Conservation (phyloP, 2,888 invertebrate species). For the Papilio protenor region DNA sequence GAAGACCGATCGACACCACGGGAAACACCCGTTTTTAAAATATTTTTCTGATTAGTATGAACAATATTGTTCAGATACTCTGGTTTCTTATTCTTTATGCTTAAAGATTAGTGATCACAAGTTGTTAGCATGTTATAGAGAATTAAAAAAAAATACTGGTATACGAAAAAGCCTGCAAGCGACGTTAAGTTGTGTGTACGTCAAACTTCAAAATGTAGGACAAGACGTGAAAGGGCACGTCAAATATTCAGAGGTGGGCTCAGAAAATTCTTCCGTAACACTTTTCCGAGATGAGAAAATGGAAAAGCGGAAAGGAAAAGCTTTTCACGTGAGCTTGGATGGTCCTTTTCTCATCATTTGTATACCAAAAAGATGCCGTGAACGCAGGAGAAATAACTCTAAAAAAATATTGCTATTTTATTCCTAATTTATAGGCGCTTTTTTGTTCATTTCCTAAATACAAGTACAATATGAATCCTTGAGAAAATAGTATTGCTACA, state of each 20-base stretch:
- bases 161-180: neutral
- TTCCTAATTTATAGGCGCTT: neutral
- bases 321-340: slow-evolving; percentile 10
- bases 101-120: no score
- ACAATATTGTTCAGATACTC: no score
- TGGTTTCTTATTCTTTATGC: no score
- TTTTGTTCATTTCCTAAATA: neutral
- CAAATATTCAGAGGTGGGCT: slow-evolving; percentile 38
- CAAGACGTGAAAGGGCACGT: slow-evolving; percentile 36
- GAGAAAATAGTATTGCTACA: neutral
- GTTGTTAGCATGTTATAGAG: no score
- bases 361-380: slow-evolving; percentile 10
- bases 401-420: slow-evolving; percentile 4
- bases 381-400: neutral
- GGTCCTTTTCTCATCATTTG: slow-evolving; percentile 32
- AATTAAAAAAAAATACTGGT: no score
- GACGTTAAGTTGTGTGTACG: slow-evolving; percentile 2
- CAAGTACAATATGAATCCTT: neutral
- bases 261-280: slow-evolving; percentile 33
- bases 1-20: no score
- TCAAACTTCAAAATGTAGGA: slow-evolving; percentile 31
- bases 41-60: no score
- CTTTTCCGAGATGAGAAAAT: slow-evolving; percentile 30
- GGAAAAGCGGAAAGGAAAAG: slow-evolving; percentile 18
- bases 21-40: no score